phyloP scores from a whole-genome alignment of 1,140 invertebrate genomes.

The Dinoponera quadriceps region DNA sequence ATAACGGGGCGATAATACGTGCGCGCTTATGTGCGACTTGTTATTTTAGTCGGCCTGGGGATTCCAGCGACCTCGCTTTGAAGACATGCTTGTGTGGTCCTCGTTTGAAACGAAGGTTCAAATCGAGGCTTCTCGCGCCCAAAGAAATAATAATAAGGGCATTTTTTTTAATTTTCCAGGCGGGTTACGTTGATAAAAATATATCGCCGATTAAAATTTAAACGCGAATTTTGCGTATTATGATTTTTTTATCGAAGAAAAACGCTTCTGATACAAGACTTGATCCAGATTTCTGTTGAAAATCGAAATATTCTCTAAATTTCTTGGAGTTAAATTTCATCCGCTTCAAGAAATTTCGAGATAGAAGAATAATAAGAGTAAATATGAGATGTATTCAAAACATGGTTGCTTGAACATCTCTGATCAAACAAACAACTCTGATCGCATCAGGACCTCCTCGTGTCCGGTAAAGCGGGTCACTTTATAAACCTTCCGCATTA shows the following conservation, averaged over 20 bases:
- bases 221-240: background rate
- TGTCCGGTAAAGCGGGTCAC: background rate
- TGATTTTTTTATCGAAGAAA: too few relatives aligned
- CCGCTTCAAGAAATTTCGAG: too few relatives aligned
- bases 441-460: background rate
- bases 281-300: background rate
- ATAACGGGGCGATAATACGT: background rate
- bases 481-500: slow-evolving; percentile 7
- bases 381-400: too few relatives aligned
- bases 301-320: too few relatives aligned
- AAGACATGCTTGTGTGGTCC: background rate
- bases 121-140: background rate
- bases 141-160: background rate
- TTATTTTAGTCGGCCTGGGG: background rate
- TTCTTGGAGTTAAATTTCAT: too few relatives aligned
- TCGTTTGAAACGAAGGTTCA: background rate
- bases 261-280: background rate
- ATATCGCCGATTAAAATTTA: background rate
- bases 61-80: background rate
- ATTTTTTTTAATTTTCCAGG: background rate
- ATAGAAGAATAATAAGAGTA: too few relatives aligned
- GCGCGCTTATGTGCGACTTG: background rate
- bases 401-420: too few relatives aligned
- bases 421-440: background rate
- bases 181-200: background rate